Conservation (phyloP, 2,113 vertebrate species). For the Trochalopteron elliotii region DNA sequence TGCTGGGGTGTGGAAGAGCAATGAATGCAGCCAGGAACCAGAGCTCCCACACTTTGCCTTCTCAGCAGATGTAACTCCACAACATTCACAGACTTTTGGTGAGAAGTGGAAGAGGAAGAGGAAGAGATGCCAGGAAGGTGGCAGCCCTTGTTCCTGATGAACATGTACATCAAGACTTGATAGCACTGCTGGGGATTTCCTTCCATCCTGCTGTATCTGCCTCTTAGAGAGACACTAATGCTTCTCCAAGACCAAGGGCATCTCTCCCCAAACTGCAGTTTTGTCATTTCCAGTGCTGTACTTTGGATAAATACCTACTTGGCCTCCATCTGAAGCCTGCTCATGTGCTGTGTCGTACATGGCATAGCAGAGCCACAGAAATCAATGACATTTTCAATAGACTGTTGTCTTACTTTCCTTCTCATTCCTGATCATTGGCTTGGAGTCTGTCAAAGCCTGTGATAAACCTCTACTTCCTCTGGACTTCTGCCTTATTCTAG, state of each 20-base stretch:
- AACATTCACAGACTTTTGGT: neutral
- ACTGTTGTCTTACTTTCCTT: neutral
- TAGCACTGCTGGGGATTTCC: neutral
- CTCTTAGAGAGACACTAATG: neutral
- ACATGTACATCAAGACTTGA: neutral
- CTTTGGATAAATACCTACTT: neutral
- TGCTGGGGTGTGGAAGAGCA: fast-evolving
- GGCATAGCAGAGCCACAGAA: neutral
- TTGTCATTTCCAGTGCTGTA: neutral
- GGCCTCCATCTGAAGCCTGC: neutral
- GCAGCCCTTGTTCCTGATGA: neutral
- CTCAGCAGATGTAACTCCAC: neutral
- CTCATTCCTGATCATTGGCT: neutral
- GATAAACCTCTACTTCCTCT: neutral
- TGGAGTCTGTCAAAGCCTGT: neutral
- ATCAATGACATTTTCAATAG: neutral
- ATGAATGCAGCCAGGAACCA: too few species aligned
- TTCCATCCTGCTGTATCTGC: neutral
- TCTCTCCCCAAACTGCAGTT: neutral
- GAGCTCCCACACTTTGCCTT: neutral
- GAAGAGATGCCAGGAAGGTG: neutral
- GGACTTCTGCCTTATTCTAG: neutral
- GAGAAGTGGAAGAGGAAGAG: neutral
- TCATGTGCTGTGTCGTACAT: neutral
- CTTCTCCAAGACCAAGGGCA: fast-evolving